Evolutionary conservation across 2,888 invertebrate species (phyloP).

Genomic region (Leistus spinibarbis): DNA sequence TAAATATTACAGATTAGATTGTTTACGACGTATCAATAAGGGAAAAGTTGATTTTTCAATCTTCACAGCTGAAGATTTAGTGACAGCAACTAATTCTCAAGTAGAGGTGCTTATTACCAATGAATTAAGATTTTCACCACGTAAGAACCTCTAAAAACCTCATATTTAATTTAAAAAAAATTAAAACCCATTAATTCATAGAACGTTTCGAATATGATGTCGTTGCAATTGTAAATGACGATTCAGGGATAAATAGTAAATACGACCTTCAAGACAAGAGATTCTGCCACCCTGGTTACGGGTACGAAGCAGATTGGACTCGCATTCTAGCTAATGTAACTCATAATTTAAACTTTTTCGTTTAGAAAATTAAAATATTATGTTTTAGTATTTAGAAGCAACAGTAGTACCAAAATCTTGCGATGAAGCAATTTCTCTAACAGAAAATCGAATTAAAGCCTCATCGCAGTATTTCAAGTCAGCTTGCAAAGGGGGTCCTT

Average conservation of each 20-base stretch:
- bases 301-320: constrained; percentile 74
- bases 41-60: constrained; percentile 84
- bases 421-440: constrained; percentile 69
- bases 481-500: constrained; percentile 86
- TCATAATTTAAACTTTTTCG: background rate
- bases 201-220: constrained; percentile 66
- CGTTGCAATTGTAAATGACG: constrained; percentile 69
- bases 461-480: constrained; percentile 76
- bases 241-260: constrained; percentile 64
- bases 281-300: constrained; percentile 84
- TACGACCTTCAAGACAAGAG: constrained; percentile 70
- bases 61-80: constrained; percentile 82
- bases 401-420: constrained; percentile 74
- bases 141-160: constrained; percentile 53
- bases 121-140: constrained; percentile 65
- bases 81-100: constrained; percentile 72
- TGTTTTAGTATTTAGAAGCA: constrained; percentile 72
- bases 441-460: constrained; percentile 77
- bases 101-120: constrained; percentile 73
- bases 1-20: constrained; percentile 69
- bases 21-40: constrained; percentile 76
- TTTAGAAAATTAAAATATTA: background rate
- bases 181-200: constrained; percentile 45
- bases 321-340: constrained; percentile 76
- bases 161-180: background rate